Evolutionary conservation across 2,113 vertebrate genomes (phyloP).

Genomic region (Catharus minimus): DNA sequence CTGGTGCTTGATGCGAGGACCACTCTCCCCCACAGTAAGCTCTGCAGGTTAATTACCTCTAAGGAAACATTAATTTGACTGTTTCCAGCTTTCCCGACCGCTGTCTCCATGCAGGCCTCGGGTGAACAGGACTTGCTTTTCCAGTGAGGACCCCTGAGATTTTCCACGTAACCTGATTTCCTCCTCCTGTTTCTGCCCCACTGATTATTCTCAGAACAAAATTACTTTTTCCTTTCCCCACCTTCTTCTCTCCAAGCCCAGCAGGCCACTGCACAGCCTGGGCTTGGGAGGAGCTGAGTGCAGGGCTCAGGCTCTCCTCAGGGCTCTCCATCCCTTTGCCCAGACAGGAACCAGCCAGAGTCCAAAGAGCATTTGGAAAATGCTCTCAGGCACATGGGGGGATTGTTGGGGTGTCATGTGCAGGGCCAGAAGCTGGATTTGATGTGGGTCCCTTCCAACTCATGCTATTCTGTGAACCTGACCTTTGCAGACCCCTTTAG

Average conservation of each 20-base stretch:
- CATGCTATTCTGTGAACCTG: neutral
- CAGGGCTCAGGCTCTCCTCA: neutral
- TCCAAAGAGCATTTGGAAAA: neutral
- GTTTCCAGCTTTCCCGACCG: neutral
- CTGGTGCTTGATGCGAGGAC: neutral
- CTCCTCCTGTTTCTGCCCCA: neutral
- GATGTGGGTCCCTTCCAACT: neutral
- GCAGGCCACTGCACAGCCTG: neutral
- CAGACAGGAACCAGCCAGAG: neutral
- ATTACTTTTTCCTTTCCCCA: neutral
- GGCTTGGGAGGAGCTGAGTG: neutral
- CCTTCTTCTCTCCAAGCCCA: fast-evolving
- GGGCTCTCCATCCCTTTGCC: neutral
- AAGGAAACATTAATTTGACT: neutral
- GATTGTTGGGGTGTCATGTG: neutral
- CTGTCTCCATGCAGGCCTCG: fast-evolving
- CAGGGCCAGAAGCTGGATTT: neutral
- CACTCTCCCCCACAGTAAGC: neutral
- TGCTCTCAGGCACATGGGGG: neutral
- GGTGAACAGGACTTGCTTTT: neutral
- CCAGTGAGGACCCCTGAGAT: neutral
- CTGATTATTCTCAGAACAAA: neutral
- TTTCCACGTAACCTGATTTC: neutral
- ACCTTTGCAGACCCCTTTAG: neutral
- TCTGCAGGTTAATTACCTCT: neutral